A percentile compares a stretch with the other conserved stretches of the same genome.
These are phyloP conservation scores for Aspidapion aeneum DNA, from an alignment of 2,888 invertebrate species.

Conservation along the genomic window DNA sequence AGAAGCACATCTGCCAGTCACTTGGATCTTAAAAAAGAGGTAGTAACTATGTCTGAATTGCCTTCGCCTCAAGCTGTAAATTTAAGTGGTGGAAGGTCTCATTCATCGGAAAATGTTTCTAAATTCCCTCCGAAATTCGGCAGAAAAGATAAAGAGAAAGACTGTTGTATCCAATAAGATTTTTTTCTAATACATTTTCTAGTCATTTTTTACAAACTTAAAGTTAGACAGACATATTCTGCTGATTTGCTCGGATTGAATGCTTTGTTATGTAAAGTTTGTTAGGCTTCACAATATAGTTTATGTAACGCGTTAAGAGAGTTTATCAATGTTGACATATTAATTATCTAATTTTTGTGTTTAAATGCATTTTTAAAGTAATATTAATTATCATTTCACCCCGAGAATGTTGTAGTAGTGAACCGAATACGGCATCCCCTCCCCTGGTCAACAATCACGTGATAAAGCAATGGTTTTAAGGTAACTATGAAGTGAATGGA, in stretches of 20 bases:
- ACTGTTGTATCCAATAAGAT: conserved; percentile 41
- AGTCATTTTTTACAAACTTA: conserved; percentile 39
- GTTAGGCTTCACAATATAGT: conserved; percentile 36
- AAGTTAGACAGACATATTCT: conserved; percentile 41
- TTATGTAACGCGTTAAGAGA: conserved; percentile 31
- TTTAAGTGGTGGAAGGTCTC: conserved; percentile 14
- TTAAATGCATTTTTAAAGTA: conserved; percentile 39
- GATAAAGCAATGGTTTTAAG: conserved; percentile 47
- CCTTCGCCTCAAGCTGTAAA: conserved; percentile 29
- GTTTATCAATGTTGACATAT: conserved; percentile 21
- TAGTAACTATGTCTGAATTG: conserved; percentile 29
- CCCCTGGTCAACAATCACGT: conserved; percentile 44
- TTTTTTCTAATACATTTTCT: conserved; percentile 35
- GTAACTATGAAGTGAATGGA: conserved; percentile 43
- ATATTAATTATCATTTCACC: conserved; percentile 20
- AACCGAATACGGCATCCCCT: conserved; percentile 26
- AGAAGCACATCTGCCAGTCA: conserved; percentile 29
- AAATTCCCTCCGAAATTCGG: conserved; percentile 24
- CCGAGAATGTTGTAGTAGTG: conserved; percentile 30
- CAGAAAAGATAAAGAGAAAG: conserved; percentile 36
- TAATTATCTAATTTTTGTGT: conserved; percentile 24
- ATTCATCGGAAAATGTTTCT: conserved; percentile 18
- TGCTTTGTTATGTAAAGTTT: conserved; percentile 22
- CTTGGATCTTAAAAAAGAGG: conserved; percentile 31
- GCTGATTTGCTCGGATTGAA: conserved; percentile 32